Evolutionary conservation across 2,888 invertebrate species (phyloP), one percentile per base, ranked within the genome.

Genomic region (Apotomis betuletana): DNA sequence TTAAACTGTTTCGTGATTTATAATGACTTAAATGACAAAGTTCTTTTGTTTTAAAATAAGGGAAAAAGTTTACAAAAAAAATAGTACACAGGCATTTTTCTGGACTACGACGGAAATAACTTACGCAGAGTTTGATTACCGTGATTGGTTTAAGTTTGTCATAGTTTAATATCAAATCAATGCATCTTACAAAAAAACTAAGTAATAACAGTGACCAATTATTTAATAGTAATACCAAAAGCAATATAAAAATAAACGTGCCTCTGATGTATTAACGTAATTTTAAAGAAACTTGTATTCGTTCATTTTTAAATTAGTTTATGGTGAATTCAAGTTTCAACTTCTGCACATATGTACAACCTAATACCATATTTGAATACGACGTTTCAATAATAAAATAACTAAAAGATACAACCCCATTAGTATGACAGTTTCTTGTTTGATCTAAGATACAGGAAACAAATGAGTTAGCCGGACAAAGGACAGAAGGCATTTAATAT

Each of bases 391-490:
- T 54, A 64, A 64, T 55, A 27, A 51, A 64, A 64, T 55, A 27
- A 51, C 41, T 55, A 49, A n/a, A 57, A 55, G 58, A 57, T 57
- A 36, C 58, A 44, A 36, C 49, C 60, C 65, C 65, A 67, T 67
- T 71, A 60, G 65, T 38, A 49, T 57, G 70, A 61, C 70, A 67
- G 71, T 67, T 67, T 57, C 61, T 61, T 61, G 71, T 71, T 71
- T 44, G 41, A 67, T 71, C 67, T 62, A 67, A 67, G 71, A 62
- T 67, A 71, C 38, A 71, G 61, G 44, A 68, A 72, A 72, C 68
- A 68, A 72, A 72, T 72, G 72, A 63, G 59, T 36, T 46, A 58
- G 64, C 51, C 63, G 63, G 52, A 68, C 72, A 68, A 72, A 71
- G 67, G 58, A 68, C 72, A 68, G 67, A 71, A 68, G 68, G 38